These are phyloP conservation scores for Tyto alba DNA, from an alignment of 2,113 vertebrate genomes.

Conservation along the genomic window DNA sequence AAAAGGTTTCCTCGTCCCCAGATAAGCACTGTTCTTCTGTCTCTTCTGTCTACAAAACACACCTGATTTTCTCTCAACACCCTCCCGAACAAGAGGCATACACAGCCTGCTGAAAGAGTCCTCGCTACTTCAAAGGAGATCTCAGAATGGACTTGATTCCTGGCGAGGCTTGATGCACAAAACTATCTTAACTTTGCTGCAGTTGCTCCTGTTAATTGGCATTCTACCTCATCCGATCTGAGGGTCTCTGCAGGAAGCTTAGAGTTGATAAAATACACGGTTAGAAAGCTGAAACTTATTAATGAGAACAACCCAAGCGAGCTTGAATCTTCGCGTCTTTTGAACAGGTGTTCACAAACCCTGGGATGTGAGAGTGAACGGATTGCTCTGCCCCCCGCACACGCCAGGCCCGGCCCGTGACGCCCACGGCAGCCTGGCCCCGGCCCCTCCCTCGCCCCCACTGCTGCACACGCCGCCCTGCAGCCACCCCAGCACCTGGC, in stretches of 20 bases:
- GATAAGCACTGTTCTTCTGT: not conserved
- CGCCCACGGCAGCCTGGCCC: too few species aligned
- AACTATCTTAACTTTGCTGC: not conserved
- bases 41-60: not conserved
- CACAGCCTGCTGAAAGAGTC: not conserved
- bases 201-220: not conserved
- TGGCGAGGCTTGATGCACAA: not conserved
- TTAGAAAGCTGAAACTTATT: not conserved
- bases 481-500: not conserved
- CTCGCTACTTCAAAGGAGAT: not conserved
- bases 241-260: not conserved
- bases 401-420: accelerated
- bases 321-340: not conserved
- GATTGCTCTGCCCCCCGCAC: not conserved
- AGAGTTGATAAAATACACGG: not conserved
- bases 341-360: not conserved
- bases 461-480: not conserved
- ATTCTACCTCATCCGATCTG: accelerated
- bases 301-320: not conserved
- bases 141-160: not conserved
- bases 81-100: not conserved
- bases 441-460: not conserved
- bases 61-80: not conserved
- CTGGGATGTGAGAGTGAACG: not conserved
- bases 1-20: not conserved